phyloP scores from a whole-genome alignment of 2,888 invertebrate species.

The Aleiodes testaceus region DNA sequence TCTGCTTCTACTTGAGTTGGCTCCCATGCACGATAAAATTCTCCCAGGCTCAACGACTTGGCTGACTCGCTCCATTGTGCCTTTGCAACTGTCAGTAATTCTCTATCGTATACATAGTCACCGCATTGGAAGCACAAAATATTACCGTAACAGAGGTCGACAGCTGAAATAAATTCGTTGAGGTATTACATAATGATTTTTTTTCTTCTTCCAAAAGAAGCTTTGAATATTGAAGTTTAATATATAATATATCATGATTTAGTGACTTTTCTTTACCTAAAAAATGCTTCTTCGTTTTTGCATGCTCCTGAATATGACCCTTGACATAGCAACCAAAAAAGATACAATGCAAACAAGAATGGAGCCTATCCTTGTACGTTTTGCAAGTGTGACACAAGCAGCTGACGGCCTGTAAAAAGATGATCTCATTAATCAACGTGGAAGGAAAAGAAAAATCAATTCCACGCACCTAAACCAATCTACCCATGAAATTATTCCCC shows the following conservation, averaged over 20 bases:
- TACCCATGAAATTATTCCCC: not conserved
- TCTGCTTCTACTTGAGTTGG: constrained; percentile 86
- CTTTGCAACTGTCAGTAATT: constrained; percentile 72
- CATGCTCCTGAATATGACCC: constrained; percentile 90
- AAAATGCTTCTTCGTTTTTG: constrained; percentile 85
- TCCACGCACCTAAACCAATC: not conserved
- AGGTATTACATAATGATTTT: not conserved
- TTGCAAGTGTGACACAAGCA: constrained; percentile 89
- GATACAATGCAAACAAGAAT: constrained; percentile 92
- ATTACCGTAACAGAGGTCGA: constrained; percentile 92
- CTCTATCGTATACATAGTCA: constrained; percentile 93
- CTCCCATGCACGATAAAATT: constrained; percentile 80
- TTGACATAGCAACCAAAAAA: constrained; percentile 91
- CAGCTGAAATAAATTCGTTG: constrained; percentile 74
- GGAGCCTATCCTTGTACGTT: constrained; percentile 84
- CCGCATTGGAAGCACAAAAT: constrained; percentile 92
- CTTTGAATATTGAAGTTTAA: not conserved
- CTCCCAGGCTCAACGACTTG: constrained; percentile 69
- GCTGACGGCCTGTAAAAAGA: constrained; percentile 80
- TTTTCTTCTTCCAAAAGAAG: not conserved
- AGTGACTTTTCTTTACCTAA: constrained; percentile 75
- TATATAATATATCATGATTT: constrained; percentile 16
- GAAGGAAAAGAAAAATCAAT: not conserved
- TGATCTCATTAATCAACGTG: constrained; percentile 28
- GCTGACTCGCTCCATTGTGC: constrained; percentile 71